Evolutionary conservation across 2,797 vertebrate species (phyloP).

Genomic region (Antrozous pallidus): DNA sequence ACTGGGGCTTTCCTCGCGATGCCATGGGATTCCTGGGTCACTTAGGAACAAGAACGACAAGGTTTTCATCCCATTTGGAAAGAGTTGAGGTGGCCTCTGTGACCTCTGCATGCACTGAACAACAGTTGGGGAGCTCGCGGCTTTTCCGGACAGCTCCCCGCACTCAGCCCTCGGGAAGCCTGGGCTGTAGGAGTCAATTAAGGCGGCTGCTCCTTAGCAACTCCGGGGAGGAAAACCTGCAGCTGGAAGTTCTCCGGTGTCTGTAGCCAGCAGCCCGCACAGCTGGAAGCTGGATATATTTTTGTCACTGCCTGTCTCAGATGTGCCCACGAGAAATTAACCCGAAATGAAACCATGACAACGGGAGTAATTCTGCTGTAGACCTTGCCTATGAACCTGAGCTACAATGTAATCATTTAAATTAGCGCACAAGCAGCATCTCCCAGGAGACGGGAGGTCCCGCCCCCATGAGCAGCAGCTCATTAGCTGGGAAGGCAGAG

Average conservation of each 20-base stretch:
- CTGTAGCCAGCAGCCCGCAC: fast-evolving
- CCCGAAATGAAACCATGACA: neutral
- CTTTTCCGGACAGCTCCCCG: neutral
- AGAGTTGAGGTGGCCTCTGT: neutral
- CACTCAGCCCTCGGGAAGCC: neutral
- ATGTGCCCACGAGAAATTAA: neutral
- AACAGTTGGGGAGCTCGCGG: neutral
- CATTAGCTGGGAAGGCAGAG: no score
- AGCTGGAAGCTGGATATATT: fast-evolving
- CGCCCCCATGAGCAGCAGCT: fast-evolving
- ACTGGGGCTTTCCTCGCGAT: fast-evolving
- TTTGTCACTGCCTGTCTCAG: neutral
- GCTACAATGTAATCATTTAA: neutral
- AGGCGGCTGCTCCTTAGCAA: neutral
- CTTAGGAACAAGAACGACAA: fast-evolving
- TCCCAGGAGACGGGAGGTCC: fast-evolving
- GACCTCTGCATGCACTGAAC: neutral
- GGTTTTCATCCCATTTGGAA: neutral
- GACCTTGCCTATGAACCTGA: neutral
- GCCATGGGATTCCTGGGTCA: fast-evolving
- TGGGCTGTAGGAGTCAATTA: neutral
- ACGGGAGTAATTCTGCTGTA: neutral
- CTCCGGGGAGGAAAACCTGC: no score
- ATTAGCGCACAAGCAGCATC: neutral
- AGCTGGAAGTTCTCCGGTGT: fast-evolving